Conservation (phyloP, 2,113 vertebrate species). For the Riparia riparia region DNA sequence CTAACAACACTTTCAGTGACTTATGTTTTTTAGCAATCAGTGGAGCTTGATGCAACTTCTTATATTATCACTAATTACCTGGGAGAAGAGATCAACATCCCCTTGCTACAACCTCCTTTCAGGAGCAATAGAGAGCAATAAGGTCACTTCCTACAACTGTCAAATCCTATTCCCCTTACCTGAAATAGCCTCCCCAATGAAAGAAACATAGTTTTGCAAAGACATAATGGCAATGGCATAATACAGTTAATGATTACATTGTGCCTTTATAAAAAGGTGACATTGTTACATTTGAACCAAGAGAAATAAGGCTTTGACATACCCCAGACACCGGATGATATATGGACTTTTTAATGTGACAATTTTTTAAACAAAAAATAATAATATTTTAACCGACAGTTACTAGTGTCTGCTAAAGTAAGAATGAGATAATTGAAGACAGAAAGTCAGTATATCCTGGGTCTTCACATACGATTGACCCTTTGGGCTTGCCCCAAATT, state of each 20-base stretch:
- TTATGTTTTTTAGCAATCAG: neutral
- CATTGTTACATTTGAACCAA: neutral
- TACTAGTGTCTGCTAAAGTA: neutral
- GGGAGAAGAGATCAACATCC: neutral
- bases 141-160: neutral
- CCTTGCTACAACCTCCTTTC: neutral
- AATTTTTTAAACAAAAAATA: neutral
- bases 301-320: neutral
- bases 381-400: neutral
- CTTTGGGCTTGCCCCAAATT: neutral
- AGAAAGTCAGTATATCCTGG: too few species aligned
- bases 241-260: neutral
- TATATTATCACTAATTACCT: neutral
- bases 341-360: neutral
- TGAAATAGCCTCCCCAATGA: neutral
- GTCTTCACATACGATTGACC: neutral
- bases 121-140: accelerated
- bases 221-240: neutral
- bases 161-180: neutral
- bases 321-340: neutral
- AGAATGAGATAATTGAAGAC: neutral
- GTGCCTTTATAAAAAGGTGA: neutral
- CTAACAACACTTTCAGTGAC: neutral
- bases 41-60: neutral
- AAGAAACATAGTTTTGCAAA: neutral